Conservation (phyloP, 2,888 invertebrate genomes). For the Pristionchus maxplancki region DNA sequence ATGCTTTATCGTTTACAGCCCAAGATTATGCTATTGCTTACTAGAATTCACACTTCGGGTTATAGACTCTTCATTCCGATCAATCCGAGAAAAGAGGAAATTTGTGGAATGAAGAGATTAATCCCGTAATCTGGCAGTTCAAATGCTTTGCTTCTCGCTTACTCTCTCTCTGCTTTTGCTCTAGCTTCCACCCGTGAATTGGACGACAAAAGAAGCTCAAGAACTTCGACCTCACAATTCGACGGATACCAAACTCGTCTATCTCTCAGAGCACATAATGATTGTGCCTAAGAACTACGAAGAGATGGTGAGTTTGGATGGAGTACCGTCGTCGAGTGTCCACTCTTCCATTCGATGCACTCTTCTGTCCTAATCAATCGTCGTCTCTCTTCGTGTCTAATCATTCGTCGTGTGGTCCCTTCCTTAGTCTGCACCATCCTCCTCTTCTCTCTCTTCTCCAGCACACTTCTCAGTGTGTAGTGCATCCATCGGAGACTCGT, state of each 20-base stretch:
- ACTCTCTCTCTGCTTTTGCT: background rate
- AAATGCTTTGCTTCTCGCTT: background rate
- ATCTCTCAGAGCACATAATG: conserved; percentile 64
- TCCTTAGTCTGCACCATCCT: background rate
- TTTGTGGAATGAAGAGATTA: background rate
- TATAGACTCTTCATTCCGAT: background rate
- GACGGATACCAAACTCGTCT: conserved; percentile 50
- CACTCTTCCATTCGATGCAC: background rate
- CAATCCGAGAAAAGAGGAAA: background rate
- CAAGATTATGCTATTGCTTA: background rate
- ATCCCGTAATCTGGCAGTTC: background rate
- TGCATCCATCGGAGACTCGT: background rate
- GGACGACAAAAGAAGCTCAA: conserved; percentile 64
- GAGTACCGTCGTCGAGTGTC: conserved; percentile 19
- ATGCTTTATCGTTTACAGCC: background rate
- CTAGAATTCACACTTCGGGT: background rate
- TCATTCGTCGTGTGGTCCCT: background rate
- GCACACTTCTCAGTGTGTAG: background rate
- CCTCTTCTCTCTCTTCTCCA: background rate
- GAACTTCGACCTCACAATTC: conserved; percentile 48
- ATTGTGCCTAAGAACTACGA: conserved; percentile 66
- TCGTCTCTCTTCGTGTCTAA: background rate
- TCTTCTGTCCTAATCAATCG: background rate
- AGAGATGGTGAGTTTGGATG: conserved; percentile 64
- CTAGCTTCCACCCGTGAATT: conserved; percentile 57